phyloP scores from a whole-genome alignment of 2,888 invertebrate species.

The Nasonovia ribisnigri region DNA sequence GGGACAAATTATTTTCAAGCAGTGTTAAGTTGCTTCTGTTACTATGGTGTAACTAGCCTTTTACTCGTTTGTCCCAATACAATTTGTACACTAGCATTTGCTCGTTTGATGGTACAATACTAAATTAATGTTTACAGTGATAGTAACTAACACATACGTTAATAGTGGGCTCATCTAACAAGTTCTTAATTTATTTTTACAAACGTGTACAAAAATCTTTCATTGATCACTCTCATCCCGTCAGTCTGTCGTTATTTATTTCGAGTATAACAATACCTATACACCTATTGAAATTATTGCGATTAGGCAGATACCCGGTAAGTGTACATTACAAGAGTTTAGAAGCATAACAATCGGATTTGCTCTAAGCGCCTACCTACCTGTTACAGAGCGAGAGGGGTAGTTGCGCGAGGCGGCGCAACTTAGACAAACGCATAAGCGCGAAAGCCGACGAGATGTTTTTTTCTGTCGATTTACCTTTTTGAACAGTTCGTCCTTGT shows the following conservation, averaged over 20 bases:
- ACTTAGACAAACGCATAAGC: neutral
- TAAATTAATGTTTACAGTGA: neutral
- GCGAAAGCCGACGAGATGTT: neutral
- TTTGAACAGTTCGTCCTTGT: constrained; percentile 61
- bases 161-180: neutral
- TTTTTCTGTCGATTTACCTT: constrained; percentile 36
- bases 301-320: neutral
- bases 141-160: neutral
- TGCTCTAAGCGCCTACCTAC: neutral
- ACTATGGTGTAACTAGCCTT: neutral
- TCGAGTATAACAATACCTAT: neutral
- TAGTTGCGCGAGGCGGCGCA: neutral
- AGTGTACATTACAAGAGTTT: neutral
- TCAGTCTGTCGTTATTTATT: neutral
- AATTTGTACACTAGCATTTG: neutral
- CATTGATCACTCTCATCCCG: neutral
- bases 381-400: constrained; percentile 33
- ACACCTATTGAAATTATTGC: neutral
- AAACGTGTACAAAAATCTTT: neutral
- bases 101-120: neutral
- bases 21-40: neutral
- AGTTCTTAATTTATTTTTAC: neutral
- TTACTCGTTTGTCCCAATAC: neutral
- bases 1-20: neutral
- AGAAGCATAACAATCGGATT: neutral